Conservation (phyloP, 2,888 invertebrate species). For the Ophioninae sp. region DNA sequence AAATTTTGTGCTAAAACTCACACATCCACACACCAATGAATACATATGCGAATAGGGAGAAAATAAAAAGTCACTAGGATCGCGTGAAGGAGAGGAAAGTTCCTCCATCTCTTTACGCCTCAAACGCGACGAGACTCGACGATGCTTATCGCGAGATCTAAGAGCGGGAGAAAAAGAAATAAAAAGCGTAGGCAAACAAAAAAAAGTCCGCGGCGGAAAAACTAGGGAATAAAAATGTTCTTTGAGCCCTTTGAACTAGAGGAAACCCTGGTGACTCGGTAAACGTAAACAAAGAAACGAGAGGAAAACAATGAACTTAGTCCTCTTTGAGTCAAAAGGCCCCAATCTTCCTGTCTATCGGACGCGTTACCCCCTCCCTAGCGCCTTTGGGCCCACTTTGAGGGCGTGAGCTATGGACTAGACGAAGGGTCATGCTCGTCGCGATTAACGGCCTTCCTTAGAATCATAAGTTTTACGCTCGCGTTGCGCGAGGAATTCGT, state of each 20-base stretch:
- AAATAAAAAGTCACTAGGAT: conserved; percentile 2
- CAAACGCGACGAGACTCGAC: conserved; percentile 29
- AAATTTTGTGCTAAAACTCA: conserved; percentile 49
- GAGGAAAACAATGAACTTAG: conserved; percentile 46
- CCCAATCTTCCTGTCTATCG: not conserved
- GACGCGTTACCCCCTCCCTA: conserved; percentile 23
- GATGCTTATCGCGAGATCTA: conserved; percentile 28
- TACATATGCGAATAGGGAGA: conserved; percentile 4
- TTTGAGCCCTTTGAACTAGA: conserved; percentile 43
- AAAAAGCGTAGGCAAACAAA: conserved; percentile 3
- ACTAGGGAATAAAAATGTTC: conserved; percentile 20
- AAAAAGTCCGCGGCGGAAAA: conserved; percentile 10
- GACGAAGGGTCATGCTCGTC: conserved; percentile 47
- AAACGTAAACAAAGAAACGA: conserved; percentile 40
- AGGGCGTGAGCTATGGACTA: not conserved
- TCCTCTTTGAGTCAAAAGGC: conserved; percentile 9
- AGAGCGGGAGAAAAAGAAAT: not conserved
- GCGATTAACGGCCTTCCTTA: conserved; percentile 61
- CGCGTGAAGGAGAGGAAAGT: conserved; percentile 6
- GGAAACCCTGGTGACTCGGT: conserved; percentile 34
- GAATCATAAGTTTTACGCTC: conserved; percentile 43
- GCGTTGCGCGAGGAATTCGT: conserved; percentile 43
- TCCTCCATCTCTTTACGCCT: not conserved
- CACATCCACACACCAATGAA: not conserved
- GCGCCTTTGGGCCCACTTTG: not conserved